Base-by-base conservation (phyloP, 2,888 invertebrate species). In the Pseudolycoriella hygida region DNA sequence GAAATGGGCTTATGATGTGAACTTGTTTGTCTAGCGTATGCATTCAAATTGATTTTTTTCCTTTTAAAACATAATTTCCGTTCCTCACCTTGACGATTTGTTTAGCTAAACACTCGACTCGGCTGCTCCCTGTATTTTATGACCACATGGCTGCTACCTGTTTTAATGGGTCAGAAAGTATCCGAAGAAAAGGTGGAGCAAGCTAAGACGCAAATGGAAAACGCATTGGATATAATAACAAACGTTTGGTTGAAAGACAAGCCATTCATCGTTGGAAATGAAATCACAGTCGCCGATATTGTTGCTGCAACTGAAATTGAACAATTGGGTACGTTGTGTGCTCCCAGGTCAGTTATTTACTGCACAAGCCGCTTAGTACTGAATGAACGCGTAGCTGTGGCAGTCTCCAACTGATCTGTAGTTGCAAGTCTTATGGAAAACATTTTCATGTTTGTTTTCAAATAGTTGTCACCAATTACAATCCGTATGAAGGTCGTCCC, bases 271-370 rank as follows among this genome's bases (percentile, higher is more conserved):
- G 67, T 67, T 2, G 77, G 82, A 0, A 60, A 78, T 53, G 58
- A 66, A n/a, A 63, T 82, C 5, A 74, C 76, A 1, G 74, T 77
- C 2, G 84, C 86, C 1, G 87, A 87, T 60, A 61, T 87, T 45
- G 67, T 83, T 51, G 83, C 80, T 1, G 77, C 77, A 2, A 80
- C 79, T 54, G 86, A 85, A 67, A 60, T 87, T 44, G 83, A 85
- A 60, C 85, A 87, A 60, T 76, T 80, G 32, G 70, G 83, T 82
- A 8, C 5, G 25, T 25, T 8, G 25, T 25, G 5, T 25, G 25
- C 8, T 25, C 8, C n/a, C n/a, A n/a, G n/a, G n/a, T n/a, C n/a
- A n/a, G n/a, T n/a, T n/a, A n/a, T n/a, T n/a, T n/a, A n/a, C n/a
- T n/a, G n/a, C n/a, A n/a, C n/a, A n/a, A n/a, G n/a, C n/a, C n/a